Conservation (phyloP, 2,113 vertebrate genomes). For the Alligator sinensis region DNA sequence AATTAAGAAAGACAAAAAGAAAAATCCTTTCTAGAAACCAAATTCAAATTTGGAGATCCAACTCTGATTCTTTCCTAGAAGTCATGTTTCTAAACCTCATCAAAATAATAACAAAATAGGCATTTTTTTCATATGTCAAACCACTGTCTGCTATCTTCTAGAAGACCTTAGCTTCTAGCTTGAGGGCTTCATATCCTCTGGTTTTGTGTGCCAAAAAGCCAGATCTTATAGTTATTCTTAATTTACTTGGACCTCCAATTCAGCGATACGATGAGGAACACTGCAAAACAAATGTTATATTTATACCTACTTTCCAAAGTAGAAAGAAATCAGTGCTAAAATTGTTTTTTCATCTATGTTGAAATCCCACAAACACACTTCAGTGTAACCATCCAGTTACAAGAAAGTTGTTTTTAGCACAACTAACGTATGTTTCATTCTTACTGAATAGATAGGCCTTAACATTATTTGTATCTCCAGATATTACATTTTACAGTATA, state of each 20-base stretch:
- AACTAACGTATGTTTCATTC: background rate
- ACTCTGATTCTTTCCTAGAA: background rate
- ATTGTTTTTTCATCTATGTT: background rate
- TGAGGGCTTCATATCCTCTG: background rate
- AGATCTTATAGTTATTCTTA: background rate
- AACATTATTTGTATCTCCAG: slow-evolving; percentile 29
- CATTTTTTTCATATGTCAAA: too few species aligned
- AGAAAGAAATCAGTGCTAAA: slow-evolving; percentile 8
- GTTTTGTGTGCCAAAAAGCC: background rate
- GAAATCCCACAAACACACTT: background rate
- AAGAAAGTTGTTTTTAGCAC: background rate
- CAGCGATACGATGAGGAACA: background rate
- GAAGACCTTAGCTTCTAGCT: background rate
- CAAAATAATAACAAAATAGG: background rate
- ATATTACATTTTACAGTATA: background rate
- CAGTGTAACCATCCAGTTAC: background rate
- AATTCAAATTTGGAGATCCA: background rate
- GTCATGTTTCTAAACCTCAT: background rate
- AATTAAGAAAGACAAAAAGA: background rate
- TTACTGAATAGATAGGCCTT: background rate
- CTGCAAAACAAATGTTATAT: background rate
- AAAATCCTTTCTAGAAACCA: background rate
- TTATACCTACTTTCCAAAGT: background rate
- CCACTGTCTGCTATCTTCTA: background rate
- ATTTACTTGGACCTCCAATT: slow-evolving; percentile 5